These are phyloP conservation scores for Etheostoma nigrum DNA, from an alignment of 2,797 vertebrate genomes.

Conservation along the genomic window DNA sequence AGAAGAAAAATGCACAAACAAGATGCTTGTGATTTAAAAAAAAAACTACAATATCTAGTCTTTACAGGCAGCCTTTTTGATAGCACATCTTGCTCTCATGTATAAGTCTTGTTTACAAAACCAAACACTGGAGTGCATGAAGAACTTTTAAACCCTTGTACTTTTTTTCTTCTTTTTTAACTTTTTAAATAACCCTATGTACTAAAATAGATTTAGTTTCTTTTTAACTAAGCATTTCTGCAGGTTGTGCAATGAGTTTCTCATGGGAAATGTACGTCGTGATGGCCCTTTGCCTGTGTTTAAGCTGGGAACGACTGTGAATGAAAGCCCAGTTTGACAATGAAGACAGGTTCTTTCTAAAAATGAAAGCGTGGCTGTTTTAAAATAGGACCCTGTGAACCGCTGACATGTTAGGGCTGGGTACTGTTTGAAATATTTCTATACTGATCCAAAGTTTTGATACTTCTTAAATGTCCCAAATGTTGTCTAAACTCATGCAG, in stretches of 20 bases:
- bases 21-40: neutral
- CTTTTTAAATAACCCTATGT: conserved; percentile 19
- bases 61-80: neutral
- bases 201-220: conserved; percentile 39
- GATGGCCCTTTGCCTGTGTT: conserved; percentile 7
- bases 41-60: neutral
- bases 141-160: conserved; percentile 55
- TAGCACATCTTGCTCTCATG: conserved; percentile 25
- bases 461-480: neutral
- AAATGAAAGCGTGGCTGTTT: neutral
- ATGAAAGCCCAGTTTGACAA: neutral
- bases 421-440: neutral
- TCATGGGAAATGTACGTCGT: conserved; percentile 6
- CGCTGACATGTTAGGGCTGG: neutral
- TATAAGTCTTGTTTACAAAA: conserved; percentile 36
- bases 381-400: neutral
- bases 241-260: conserved; percentile 46
- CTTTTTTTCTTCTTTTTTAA: neutral
- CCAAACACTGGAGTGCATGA: conserved; percentile 53
- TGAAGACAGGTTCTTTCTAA: neutral
- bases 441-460: neutral
- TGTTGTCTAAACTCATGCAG: neutral
- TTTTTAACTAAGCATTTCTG: conserved; percentile 42
- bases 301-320: conserved; percentile 21
- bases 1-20: conserved; percentile 35